A percentile compares a stretch with the other conserved stretches of the same genome.
Evolutionary conservation across 2,113 vertebrate species (phyloP).

Genomic region (Archocentrus centrarchus): DNA sequence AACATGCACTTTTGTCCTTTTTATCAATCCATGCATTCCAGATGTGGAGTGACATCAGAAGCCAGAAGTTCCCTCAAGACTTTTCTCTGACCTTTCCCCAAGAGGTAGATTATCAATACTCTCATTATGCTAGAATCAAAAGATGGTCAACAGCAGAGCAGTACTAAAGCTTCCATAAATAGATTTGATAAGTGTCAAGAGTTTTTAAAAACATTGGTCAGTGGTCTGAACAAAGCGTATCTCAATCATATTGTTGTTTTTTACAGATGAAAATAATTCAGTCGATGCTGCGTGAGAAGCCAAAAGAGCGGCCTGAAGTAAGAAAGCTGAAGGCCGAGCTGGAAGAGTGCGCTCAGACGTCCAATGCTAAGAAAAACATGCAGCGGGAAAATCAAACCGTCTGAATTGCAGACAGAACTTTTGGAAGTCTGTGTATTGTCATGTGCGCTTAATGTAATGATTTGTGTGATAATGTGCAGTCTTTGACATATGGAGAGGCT

Average conservation of each 20-base stretch:
- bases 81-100: slow-evolving; percentile 44
- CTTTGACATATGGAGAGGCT: neutral
- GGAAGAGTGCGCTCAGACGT: neutral
- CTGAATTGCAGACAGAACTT: slow-evolving; percentile 13
- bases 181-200: neutral
- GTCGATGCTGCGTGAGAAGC: slow-evolving; percentile 56
- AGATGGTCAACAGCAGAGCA: neutral
- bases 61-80: slow-evolving; percentile 35
- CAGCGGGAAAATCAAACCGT: slow-evolving; percentile 1
- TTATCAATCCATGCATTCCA: slow-evolving; percentile 28
- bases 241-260: neutral
- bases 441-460: neutral
- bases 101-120: slow-evolving; percentile 62
- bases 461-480: neutral
- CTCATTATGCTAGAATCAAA: neutral
- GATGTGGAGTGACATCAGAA: slow-evolving; percentile 29
- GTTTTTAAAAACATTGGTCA: neutral
- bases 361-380: neutral
- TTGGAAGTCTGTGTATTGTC: neutral
- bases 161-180: neutral
- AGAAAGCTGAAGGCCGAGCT: slow-evolving; percentile 21
- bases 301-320: slow-evolving; percentile 67
- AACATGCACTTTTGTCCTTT: neutral
- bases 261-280: slow-evolving; percentile 62
- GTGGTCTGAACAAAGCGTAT: neutral